These are phyloP conservation scores for Amblyjoppa proteus DNA, from an alignment of 2,888 invertebrate species.

Conservation along the genomic window DNA sequence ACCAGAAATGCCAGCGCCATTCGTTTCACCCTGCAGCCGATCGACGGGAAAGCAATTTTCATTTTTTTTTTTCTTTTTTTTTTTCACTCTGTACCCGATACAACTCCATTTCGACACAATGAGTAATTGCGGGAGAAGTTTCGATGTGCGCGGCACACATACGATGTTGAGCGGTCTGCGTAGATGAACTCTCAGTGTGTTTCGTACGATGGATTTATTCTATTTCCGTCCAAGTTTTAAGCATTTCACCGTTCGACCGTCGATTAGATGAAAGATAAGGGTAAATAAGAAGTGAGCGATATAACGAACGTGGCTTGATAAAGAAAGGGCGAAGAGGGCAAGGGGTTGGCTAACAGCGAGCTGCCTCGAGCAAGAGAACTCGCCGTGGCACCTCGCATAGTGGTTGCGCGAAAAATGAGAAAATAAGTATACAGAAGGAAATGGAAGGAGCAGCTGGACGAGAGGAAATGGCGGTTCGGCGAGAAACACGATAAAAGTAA, in stretches of 20 bases:
- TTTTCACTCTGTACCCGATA: not conserved
- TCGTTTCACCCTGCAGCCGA: slow-evolving; percentile 19
- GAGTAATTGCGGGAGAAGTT: slow-evolving; percentile 44
- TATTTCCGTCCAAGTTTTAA: not conserved
- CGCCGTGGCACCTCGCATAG: slow-evolving; percentile 24
- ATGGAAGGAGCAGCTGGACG: slow-evolving; percentile 60
- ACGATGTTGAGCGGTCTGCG: not conserved
- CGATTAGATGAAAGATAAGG: slow-evolving; percentile 18
- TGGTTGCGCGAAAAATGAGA: slow-evolving; percentile 73
- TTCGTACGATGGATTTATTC: not conserved
- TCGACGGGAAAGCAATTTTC: slow-evolving; percentile 10
- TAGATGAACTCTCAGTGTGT: not conserved
- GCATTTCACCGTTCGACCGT: not conserved
- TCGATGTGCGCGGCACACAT: not conserved
- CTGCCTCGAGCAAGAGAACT: slow-evolving; percentile 22
- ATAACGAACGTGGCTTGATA: slow-evolving; percentile 4
- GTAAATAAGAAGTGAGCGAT: slow-evolving; percentile 1
- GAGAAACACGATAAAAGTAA: slow-evolving; percentile 74
- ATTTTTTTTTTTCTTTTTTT: slow-evolving; percentile 11
- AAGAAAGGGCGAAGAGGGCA: not conserved
- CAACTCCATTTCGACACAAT: slow-evolving; percentile 37
- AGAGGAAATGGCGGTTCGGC: slow-evolving; percentile 25
- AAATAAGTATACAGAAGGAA: slow-evolving; percentile 73
- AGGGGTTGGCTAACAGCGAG: slow-evolving; percentile 26
- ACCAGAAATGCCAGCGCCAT: not conserved